phyloP scores from a whole-genome alignment of 2,113 vertebrate species.

The Mola mola region DNA sequence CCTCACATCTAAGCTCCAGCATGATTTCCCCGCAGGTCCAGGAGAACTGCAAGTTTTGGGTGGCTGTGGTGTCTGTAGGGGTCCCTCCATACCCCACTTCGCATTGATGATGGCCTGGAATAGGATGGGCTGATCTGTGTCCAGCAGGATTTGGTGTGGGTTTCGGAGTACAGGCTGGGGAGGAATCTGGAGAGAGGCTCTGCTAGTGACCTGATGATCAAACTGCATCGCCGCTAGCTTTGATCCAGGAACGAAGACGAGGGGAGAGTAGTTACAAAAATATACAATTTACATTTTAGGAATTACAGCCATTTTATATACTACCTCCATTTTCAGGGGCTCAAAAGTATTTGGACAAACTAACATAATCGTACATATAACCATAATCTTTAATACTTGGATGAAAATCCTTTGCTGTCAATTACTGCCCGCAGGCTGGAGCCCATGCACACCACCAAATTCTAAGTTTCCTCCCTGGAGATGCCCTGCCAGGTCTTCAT shows the following conservation, averaged over 20 bases:
- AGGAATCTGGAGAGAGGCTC: conserved; percentile 41
- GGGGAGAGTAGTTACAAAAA: not conserved
- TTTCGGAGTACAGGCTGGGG: conserved; percentile 14
- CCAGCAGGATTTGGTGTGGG: not conserved
- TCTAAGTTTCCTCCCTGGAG: no score
- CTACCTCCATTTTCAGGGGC: no score
- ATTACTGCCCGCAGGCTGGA: no score
- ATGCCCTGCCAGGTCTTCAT: no score
- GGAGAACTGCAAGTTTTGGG: conserved; percentile 51
- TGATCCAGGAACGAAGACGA: not conserved
- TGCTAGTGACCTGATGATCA: conserved; percentile 30
- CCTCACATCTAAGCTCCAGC: conserved; percentile 65
- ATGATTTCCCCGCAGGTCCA: conserved; percentile 33
- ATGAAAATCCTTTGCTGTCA: no score
- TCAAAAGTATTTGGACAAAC: no score
- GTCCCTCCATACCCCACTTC: conserved; percentile 31
- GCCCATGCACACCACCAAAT: no score
- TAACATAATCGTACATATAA: no score
- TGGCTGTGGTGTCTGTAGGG: conserved; percentile 41
- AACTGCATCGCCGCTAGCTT: conserved; percentile 48
- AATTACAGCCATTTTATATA: no score
- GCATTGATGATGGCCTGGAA: conserved; percentile 37
- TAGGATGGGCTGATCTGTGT: conserved; percentile 12
- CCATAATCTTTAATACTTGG: no score
- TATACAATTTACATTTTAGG: no score